Conservation (phyloP, 2,888 invertebrate species). For the Nomada flava region DNA sequence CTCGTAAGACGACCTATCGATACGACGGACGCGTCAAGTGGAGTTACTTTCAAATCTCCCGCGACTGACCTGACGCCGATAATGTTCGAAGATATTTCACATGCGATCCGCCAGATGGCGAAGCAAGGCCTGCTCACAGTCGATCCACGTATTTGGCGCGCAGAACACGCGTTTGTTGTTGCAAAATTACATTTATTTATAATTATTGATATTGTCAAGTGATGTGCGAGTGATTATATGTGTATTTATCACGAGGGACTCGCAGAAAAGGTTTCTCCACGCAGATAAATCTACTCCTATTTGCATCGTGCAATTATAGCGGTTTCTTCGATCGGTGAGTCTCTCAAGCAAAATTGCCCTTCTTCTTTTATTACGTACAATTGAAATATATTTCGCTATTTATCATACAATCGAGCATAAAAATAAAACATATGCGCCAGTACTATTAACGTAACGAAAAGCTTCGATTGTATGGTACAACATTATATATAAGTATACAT, state of each 20-base stretch:
- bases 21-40: too few relatives aligned
- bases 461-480: too few relatives aligned
- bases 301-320: too few relatives aligned
- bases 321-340: neutral
- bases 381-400: neutral
- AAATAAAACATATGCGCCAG: neutral
- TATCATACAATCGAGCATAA: neutral
- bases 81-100: constrained; percentile 11
- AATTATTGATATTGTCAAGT: neutral
- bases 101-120: constrained; percentile 23
- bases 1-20: neutral
- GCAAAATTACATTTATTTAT: neutral
- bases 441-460: neutral
- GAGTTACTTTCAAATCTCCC: constrained; percentile 25
- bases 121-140: neutral
- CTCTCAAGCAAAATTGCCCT: neutral
- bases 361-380: neutral
- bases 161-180: neutral
- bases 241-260: too few relatives aligned
- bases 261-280: neutral
- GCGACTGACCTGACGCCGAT: constrained; percentile 20
- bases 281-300: too few relatives aligned
- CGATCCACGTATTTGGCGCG: constrained; percentile 25
- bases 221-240: neutral
- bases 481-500: too few relatives aligned